Percentiles rank a stretch among this genome's conserved stretches.
These are phyloP conservation scores for Drosophila gaucha DNA, from an alignment of 2,888 invertebrate genomes.

Conservation along the genomic window DNA sequence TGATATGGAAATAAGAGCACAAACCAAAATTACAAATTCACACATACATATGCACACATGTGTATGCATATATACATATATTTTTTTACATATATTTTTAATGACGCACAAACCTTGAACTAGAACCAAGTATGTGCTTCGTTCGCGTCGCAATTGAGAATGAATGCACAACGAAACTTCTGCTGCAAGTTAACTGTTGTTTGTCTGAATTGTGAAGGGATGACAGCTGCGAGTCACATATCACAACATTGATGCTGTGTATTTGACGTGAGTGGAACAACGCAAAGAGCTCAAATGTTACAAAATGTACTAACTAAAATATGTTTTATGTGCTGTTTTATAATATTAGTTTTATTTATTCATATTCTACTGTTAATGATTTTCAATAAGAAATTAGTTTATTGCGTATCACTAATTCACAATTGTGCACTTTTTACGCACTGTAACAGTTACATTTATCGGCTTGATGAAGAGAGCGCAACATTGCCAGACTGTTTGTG, in stretches of 20 bases:
- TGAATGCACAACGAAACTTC: slow-evolving; percentile 8
- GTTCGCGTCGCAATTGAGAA: slow-evolving; percentile 15
- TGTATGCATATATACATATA: neutral
- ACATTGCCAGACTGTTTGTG: slow-evolving; percentile 8
- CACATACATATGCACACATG: neutral
- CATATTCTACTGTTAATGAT: neutral
- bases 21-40: slow-evolving; percentile 2
- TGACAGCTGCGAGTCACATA: slow-evolving; percentile 10
- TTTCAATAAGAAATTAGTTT: neutral
- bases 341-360: neutral
- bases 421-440: too few relatives aligned
- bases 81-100: neutral
- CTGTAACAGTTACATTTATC: slow-evolving; percentile 3
- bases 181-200: neutral
- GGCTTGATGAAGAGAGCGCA: neutral
- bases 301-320: too few relatives aligned
- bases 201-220: neutral
- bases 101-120: neutral
- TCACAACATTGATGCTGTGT: neutral
- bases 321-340: too few relatives aligned
- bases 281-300: neutral
- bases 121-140: neutral
- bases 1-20: neutral
- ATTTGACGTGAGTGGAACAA: neutral
- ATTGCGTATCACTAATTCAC: neutral